Evolutionary conservation across 1,140 invertebrate species (phyloP).

Genomic region (Trinorchestia longiramus): DNA sequence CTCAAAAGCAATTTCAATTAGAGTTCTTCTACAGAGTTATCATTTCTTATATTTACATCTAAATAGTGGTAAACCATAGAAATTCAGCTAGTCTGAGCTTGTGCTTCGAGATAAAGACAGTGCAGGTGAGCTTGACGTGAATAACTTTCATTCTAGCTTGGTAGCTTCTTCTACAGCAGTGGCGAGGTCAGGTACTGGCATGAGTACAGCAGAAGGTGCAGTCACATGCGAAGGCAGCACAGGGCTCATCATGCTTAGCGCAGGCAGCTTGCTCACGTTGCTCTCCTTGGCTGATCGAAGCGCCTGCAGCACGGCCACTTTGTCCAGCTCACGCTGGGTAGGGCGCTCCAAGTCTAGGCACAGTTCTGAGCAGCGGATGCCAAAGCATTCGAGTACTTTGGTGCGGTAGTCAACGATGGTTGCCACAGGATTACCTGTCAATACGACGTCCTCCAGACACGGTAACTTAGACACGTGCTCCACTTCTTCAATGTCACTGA

Average conservation of each 20-base stretch:
- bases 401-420: slow-evolving; percentile 89
- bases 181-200: slow-evolving; percentile 10
- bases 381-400: slow-evolving; percentile 87
- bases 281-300: slow-evolving; percentile 79
- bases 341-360: slow-evolving; percentile 89
- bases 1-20: not conserved
- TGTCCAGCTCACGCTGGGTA: slow-evolving; percentile 89
- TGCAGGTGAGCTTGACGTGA: not conserved
- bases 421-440: slow-evolving; percentile 91
- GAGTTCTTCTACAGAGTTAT: not conserved
- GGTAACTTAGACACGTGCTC: slow-evolving; percentile 83
- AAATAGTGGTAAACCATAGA: not conserved
- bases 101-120: not conserved
- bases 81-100: not conserved
- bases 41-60: not conserved
- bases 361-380: slow-evolving; percentile 80
- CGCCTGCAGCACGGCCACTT: slow-evolving; percentile 88
- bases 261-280: slow-evolving; percentile 69
- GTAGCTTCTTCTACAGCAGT: slow-evolving; percentile 33
- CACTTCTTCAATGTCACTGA: slow-evolving; percentile 85
- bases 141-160: not conserved
- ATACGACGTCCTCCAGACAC: slow-evolving; percentile 85
- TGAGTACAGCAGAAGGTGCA: not conserved
- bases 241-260: slow-evolving; percentile 62
- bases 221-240: not conserved